Evolutionary conservation across 2,797 vertebrate genomes (phyloP), one percentile per base, ranked within the genome.

Genomic region (Myripristis jacobus): DNA sequence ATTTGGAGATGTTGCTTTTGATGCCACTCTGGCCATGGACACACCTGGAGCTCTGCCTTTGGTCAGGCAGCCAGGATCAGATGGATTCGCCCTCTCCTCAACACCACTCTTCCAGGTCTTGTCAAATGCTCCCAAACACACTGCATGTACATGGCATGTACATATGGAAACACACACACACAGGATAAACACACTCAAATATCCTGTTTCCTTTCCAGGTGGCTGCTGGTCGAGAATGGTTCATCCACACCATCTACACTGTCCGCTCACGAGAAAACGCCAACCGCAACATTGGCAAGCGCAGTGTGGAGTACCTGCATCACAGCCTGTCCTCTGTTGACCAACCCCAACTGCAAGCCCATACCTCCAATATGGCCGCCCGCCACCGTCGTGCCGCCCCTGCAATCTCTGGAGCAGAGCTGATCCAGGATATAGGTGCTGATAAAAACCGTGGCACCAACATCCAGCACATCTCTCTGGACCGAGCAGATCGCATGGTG

Each of bases 61-160:
- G 43, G 76, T 89, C 65, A 91, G 70, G 55, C 93, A 95, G 63
- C 88, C 94, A 27, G 94, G 93, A 44, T 92, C 94, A 7, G 93
- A 94, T 15, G 93, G 94, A 25, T 96, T 95, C 82, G 88, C 91
- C 0, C 67, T 94, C 18, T 93, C 93, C 15, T 95, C 95, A 18
- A 92, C 94, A 34, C 93, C 93, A 0, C 92, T 95, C 59, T 96
- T 96, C 79, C 95, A 96, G 93, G 94, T 94, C 65, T 74, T 60
- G 4, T 34, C 16, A 43, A 36, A 15, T 22, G 16, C 24, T 27
- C 44, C 25, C 19, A 43, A 21, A 27, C 53, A 43, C 21, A 16
- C 5, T 15, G 46, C 51, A 66, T 27, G 15, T 19, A 25, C 13
- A 36, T 16, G n/a, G 7, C 4, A 29, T 5, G 25, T 2, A 8